Percentiles rank a stretch among this genome's conserved stretches.
Conservation (phyloP, 2,888 invertebrate species). For the Rutpela maculata region DNA sequence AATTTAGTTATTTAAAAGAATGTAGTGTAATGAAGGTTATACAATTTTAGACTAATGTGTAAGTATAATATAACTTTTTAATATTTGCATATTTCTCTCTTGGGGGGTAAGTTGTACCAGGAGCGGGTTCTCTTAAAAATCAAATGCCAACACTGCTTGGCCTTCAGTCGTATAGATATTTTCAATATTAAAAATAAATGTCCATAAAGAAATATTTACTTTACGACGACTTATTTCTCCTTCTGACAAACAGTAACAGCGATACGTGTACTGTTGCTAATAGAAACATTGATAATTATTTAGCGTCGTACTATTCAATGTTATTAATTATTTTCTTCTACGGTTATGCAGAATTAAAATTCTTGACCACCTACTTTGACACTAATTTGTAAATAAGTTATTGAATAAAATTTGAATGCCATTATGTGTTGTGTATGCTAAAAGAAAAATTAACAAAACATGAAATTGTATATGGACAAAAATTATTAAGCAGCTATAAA, state of each 20-base stretch:
- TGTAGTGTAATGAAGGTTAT: too few species aligned
- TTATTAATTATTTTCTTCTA: slow-evolving; percentile 36
- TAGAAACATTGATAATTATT: slow-evolving; percentile 33
- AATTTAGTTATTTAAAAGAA: too few species aligned
- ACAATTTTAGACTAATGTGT: too few species aligned
- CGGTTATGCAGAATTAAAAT: slow-evolving; percentile 36
- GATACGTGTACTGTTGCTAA: background rate
- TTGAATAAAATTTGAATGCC: slow-evolving; percentile 40
- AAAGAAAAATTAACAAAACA: slow-evolving; percentile 31
- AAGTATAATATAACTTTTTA: too few species aligned
- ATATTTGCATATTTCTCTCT: too few species aligned
- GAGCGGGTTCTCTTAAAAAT: too few species aligned
- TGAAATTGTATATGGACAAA: slow-evolving; percentile 11
- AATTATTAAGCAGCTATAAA: background rate
- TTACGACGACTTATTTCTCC: background rate
- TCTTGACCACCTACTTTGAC: slow-evolving; percentile 41
- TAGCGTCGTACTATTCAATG: slow-evolving; percentile 7
- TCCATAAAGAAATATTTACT: background rate
- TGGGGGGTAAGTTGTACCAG: too few species aligned
- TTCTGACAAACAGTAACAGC: background rate
- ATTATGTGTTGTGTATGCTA: slow-evolving; percentile 15
- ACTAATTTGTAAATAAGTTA: slow-evolving; percentile 32
- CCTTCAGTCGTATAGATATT: background rate
- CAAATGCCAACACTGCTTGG: too few species aligned
- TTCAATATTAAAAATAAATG: background rate